A percentile compares a stretch with the other conserved stretches of the same genome.
Evolutionary conservation across 2,797 vertebrate genomes (phyloP).

Genomic region (Erpetoichthys calabaricus): DNA sequence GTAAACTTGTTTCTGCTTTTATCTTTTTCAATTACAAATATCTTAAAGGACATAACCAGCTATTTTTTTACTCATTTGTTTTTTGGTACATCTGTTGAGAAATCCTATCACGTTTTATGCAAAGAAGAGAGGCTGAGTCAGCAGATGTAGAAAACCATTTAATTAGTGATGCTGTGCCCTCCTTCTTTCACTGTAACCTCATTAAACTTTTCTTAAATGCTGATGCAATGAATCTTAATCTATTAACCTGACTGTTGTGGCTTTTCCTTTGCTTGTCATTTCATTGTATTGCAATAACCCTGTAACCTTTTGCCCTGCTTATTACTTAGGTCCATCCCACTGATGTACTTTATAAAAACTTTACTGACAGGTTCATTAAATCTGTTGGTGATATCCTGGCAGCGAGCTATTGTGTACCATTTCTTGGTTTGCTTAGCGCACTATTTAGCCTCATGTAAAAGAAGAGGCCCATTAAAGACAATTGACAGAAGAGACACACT

Average conservation of each 20-base stretch:
- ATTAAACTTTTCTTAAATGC: conserved; percentile 56
- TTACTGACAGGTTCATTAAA: conserved; percentile 61
- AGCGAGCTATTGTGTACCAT: conserved; percentile 25
- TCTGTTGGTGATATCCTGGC: conserved; percentile 50
- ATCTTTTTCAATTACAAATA: too few species aligned
- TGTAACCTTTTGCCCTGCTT: conserved; percentile 47
- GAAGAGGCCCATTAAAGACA: conserved; percentile 27
- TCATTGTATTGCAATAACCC: not conserved
- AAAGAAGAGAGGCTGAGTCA: conserved; percentile 31
- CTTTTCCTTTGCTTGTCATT: conserved; percentile 25
- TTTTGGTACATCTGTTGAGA: conserved; percentile 4
- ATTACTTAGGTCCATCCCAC: conserved; percentile 46
- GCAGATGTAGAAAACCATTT: conserved; percentile 37
- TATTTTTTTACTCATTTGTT: not conserved
- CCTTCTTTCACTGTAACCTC: conserved; percentile 26
- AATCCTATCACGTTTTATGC: conserved; percentile 5
- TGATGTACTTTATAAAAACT: conserved; percentile 13
- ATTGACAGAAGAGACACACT: conserved; percentile 31
- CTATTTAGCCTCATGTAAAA: conserved; percentile 14
- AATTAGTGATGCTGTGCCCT: conserved; percentile 45
- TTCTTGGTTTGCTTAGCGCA: conserved; percentile 10
- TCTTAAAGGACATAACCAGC: too few species aligned
- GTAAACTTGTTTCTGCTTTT: too few species aligned
- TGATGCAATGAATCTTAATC: conserved; percentile 69
- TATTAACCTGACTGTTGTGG: conserved; percentile 47